A percentile compares a stretch with the other conserved stretches of the same genome.
Evolutionary conservation across 2,888 invertebrate species (phyloP).

Genomic region (Volucella inflata): DNA sequence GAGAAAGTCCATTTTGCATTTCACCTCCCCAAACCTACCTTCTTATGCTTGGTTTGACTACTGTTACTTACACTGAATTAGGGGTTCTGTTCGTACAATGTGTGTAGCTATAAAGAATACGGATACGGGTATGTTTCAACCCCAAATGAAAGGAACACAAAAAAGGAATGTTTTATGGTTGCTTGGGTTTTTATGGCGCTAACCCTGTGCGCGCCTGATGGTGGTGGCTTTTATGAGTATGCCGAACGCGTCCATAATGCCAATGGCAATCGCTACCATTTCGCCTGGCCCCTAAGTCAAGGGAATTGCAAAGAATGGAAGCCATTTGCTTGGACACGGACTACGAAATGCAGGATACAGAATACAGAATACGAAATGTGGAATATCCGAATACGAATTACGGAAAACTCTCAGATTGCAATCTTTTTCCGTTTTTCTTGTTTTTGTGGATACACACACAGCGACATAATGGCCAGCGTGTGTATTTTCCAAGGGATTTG

Average conservation of each 20-base stretch:
- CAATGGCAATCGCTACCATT: slow-evolving; percentile 27
- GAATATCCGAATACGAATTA: background rate
- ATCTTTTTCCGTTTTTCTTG: slow-evolving; percentile 21
- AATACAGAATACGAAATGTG: too few relatives aligned
- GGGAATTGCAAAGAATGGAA: slow-evolving; percentile 54
- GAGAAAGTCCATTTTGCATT: slow-evolving; percentile 67
- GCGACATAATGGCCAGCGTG: slow-evolving; percentile 24
- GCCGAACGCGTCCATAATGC: slow-evolving; percentile 64
- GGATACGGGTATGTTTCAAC: slow-evolving; percentile 48
- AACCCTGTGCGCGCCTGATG: slow-evolving; percentile 72
- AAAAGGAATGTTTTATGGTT: slow-evolving; percentile 52
- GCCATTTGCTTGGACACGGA: slow-evolving; percentile 46
- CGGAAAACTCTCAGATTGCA: slow-evolving; percentile 57
- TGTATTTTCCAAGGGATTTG: slow-evolving; percentile 32
- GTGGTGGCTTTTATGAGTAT: slow-evolving; percentile 70
- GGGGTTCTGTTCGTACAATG: slow-evolving; percentile 50
- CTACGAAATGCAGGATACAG: too few relatives aligned
- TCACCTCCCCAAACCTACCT: slow-evolving; percentile 26
- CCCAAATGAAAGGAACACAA: slow-evolving; percentile 37
- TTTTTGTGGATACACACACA: slow-evolving; percentile 11
- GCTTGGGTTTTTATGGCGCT: slow-evolving; percentile 65
- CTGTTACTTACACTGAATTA: slow-evolving; percentile 36
- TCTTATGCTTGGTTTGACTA: slow-evolving; percentile 32
- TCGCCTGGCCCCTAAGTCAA: slow-evolving; percentile 30
- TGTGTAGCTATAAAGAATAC: slow-evolving; percentile 14